Evolutionary conservation across 2,113 vertebrate species (phyloP).

Genomic region (Lophochroa leadbeateri): DNA sequence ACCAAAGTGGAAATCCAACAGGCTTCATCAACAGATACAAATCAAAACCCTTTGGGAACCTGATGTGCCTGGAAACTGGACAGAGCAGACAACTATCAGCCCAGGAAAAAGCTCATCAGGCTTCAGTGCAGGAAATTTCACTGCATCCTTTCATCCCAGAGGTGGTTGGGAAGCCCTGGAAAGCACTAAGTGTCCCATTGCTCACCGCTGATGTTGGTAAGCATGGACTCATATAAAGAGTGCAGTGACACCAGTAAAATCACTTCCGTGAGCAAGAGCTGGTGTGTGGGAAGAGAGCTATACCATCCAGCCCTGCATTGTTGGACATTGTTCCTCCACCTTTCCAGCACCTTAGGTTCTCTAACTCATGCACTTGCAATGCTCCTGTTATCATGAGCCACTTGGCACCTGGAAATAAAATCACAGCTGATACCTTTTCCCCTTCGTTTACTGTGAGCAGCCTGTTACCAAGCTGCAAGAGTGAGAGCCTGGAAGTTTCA

Average conservation of each 20-base stretch:
- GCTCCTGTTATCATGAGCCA: neutral
- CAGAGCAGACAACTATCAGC: neutral
- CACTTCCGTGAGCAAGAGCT: neutral
- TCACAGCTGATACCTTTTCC: neutral
- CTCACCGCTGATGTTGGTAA: neutral
- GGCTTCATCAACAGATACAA: neutral
- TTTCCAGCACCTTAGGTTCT: neutral
- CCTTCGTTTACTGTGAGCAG: neutral
- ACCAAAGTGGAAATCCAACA: neutral
- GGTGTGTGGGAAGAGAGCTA: neutral
- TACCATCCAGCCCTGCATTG: rapidly evolving
- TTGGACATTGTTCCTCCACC: neutral
- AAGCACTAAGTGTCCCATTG: neutral
- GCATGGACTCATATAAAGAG: neutral
- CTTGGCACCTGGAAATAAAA: neutral
- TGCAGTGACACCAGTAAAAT: neutral
- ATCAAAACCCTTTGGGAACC: neutral
- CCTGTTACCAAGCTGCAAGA: neutral
- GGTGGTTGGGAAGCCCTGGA: neutral
- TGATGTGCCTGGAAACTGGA: neutral
- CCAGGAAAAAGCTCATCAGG: neutral
- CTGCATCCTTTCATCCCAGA: rapidly evolving
- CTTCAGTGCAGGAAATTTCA: neutral
- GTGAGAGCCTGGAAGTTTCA: neutral
- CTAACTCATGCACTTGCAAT: neutral